A percentile compares a stretch with the other conserved stretches of the same genome.
These are phyloP conservation scores for Sminthurinus aureus DNA, from an alignment of 2,888 invertebrate species.

Conservation along the genomic window DNA sequence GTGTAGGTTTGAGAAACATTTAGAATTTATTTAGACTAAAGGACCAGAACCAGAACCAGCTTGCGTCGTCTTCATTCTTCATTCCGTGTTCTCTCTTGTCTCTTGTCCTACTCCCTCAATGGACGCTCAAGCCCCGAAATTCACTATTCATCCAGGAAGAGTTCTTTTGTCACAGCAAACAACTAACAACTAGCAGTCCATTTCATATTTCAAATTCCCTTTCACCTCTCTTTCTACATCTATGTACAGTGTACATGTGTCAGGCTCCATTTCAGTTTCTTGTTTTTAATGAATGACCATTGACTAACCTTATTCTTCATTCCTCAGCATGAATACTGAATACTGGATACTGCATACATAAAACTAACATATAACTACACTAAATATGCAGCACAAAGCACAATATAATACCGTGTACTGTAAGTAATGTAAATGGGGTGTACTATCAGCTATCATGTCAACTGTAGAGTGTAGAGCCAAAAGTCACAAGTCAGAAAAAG, in stretches of 20 bases:
- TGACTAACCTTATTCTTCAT: not conserved
- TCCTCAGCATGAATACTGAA: not conserved
- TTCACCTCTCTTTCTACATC: not conserved
- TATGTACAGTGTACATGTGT: too few species aligned
- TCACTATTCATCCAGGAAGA: not conserved
- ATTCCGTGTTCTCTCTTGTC: too few species aligned
- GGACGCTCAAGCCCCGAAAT: not conserved
- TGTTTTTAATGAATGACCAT: not conserved
- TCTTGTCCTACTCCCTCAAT: too few species aligned
- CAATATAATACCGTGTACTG: too few species aligned
- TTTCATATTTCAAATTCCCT: not conserved
- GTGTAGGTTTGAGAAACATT: too few species aligned
- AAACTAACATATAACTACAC: too few species aligned
- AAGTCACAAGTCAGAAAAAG: too few species aligned
- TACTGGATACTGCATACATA: not conserved
- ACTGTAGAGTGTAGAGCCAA: too few species aligned
- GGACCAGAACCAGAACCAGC: not conserved
- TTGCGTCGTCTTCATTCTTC: too few species aligned
- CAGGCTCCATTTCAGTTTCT: not conserved
- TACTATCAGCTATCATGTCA: too few species aligned
- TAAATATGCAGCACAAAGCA: too few species aligned
- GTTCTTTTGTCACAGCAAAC: not conserved
- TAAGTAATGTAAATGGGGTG: too few species aligned
- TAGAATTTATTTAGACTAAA: not conserved
- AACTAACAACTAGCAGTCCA: not conserved